Evolutionary conservation across 2,888 invertebrate species (phyloP).

Genomic region (Odontothrips loti): DNA sequence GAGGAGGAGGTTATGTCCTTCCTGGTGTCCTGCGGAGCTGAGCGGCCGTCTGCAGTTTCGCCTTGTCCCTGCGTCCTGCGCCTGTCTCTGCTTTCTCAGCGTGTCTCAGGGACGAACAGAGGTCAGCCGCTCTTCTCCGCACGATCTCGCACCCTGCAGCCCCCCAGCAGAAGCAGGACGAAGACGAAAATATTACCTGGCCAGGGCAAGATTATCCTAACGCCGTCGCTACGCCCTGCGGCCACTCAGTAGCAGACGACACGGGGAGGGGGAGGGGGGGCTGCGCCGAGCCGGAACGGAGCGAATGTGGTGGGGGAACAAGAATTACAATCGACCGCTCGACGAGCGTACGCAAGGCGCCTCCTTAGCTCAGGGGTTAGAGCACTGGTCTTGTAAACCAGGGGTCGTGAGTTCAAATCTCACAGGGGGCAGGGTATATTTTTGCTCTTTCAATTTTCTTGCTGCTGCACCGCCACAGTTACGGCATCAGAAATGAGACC

Average conservation of each 20-base stretch:
- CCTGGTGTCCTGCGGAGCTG: neutral
- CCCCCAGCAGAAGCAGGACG: neutral
- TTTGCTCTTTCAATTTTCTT: neutral
- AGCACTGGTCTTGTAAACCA: slow-evolving; percentile 26
- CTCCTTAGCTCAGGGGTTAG: slow-evolving; percentile 25
- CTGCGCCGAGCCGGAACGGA: neutral
- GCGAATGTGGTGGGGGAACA: neutral
- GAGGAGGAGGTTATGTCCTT: slow-evolving; percentile 4
- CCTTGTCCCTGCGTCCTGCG: neutral
- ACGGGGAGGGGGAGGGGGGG: neutral
- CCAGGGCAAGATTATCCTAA: neutral
- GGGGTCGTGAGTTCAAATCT: slow-evolving; percentile 26
- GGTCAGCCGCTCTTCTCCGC: neutral
- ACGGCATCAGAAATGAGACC: no score
- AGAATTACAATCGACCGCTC: neutral
- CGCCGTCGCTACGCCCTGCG: neutral
- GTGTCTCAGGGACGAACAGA: neutral
- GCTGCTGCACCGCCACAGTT: no score
- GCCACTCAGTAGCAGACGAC: neutral
- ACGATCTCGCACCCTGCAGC: neutral
- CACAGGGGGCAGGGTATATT: neutral
- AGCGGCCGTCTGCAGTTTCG: neutral
- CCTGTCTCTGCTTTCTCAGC: neutral
- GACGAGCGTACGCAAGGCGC: neutral
- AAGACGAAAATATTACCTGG: neutral